Base-by-base conservation (phyloP, 1,140 invertebrate genomes). In the Ceratosolen solmsi region DNA sequence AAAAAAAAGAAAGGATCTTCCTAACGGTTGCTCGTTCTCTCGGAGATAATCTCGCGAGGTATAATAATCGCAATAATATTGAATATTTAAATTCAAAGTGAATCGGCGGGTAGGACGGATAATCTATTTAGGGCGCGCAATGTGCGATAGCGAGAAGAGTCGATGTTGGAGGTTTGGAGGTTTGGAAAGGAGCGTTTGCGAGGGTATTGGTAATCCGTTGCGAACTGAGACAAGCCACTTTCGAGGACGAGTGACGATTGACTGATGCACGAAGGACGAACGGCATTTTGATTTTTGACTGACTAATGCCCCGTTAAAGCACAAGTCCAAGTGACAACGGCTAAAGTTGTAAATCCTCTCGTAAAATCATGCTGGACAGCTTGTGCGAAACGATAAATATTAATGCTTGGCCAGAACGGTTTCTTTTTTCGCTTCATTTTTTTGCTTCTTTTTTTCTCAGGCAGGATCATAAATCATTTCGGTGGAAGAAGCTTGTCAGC, bases 361-460 rank as follows among this genome's bases (percentile, higher is more conserved):
- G 84, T 82, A 82, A 82, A 82, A 82, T 72, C 74, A 84, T 86
- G 84, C 85, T 72, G 58, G 70, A 65, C 79, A 80, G 79, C 84
- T 84, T 86, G 85, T 85, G 85, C 84, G 85, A 87, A 85, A 85
- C 86, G 86, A 87, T 87, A 87, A 87, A 87, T 87, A 87, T 87
- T 87, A 86, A 87, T 87, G 87, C 84, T 86, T 86, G 80, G 84
- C 85, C 84, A 86, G 86, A 86, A 86, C 85, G 84, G 84, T 85
- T 83, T 80, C 56, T 46, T 81, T 82, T 82, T 82, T 86, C 84
- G 84, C 72, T 74, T 86, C 86, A 79, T 85, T 84, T 86, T 85
- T 85, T 84, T 83, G 82, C 84, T 86, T 86, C 86, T 86, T 65
- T 80, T 54, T 30, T 63, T 51, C 71, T 74, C 71, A 30, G 79